Evolutionary conservation across 1,140 invertebrate genomes (phyloP).

Genomic region (Cylas formicarius): DNA sequence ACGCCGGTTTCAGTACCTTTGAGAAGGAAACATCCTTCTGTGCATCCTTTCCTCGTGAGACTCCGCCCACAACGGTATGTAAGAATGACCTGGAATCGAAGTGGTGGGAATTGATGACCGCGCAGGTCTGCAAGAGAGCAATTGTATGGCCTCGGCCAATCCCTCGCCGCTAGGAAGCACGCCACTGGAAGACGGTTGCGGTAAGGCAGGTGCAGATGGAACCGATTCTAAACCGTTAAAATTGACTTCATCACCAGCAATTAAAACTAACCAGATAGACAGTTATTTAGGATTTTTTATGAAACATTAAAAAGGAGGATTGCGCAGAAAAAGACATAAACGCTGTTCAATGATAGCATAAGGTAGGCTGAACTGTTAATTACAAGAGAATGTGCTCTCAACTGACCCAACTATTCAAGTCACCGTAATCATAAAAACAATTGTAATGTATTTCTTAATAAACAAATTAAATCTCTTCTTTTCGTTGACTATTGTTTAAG

Average conservation of each 20-base stretch:
- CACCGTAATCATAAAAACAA: too few relatives aligned
- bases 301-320: too few relatives aligned
- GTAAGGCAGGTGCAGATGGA: slow-evolving; percentile 19
- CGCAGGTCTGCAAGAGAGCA: slow-evolving; percentile 51
- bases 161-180: slow-evolving; percentile 53
- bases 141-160: slow-evolving; percentile 58
- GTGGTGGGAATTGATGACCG: slow-evolving; percentile 35
- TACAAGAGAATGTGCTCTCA: too few relatives aligned
- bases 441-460: too few relatives aligned
- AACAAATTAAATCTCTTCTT: too few relatives aligned
- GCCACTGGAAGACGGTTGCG: slow-evolving; percentile 36
- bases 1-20: too few relatives aligned
- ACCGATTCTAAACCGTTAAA: slow-evolving; percentile 43
- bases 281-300: neutral
- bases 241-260: slow-evolving; percentile 5
- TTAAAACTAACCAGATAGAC: neutral
- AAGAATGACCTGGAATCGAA: slow-evolving; percentile 28
- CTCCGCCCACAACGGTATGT: slow-evolving; percentile 33
- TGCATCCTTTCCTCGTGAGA: slow-evolving; percentile 39
- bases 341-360: too few relatives aligned
- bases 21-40: slow-evolving; percentile 34
- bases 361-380: too few relatives aligned
- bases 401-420: too few relatives aligned
- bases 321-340: too few relatives aligned
- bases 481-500: too few relatives aligned